Percentiles rank a stretch among this genome's conserved stretches.
Conservation (phyloP, 2,888 invertebrate species). For the Bellardia bayeri region DNA sequence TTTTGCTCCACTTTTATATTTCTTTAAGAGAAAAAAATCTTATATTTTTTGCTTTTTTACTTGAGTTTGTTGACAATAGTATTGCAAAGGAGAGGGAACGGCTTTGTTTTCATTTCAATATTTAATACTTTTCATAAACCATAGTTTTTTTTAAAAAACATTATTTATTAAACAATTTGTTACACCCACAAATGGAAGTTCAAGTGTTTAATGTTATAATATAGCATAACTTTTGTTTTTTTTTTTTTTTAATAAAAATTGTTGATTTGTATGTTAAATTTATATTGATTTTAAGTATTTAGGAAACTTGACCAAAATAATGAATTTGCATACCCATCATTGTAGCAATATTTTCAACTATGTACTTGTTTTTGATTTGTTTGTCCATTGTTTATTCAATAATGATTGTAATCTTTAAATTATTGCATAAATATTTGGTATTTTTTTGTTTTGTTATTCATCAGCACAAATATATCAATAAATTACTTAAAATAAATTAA, state of each 20-base stretch:
- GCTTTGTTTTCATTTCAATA: too few species aligned
- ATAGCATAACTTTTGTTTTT: too few species aligned
- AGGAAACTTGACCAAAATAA: too few species aligned
- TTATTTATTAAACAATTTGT: too few species aligned
- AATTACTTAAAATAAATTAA: not conserved
- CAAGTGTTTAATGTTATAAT: too few species aligned
- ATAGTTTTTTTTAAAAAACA: too few species aligned
- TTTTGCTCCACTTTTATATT: not conserved
- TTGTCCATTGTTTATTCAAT: not conserved
- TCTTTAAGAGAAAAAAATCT: not conserved
- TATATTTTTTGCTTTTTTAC: not conserved
- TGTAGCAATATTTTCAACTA: not conserved
- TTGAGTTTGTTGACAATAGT: not conserved
- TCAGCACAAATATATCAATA: not conserved
- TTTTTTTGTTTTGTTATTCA: conserved; percentile 4
- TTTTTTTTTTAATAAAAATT: too few species aligned
- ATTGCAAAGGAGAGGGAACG: not conserved
- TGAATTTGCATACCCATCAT: not conserved
- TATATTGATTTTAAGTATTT: too few species aligned
- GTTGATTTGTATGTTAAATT: too few species aligned
- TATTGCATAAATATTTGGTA: conserved; percentile 24
- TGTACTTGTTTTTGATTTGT: not conserved
- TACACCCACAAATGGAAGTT: too few species aligned
- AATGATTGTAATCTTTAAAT: conserved; percentile 18
- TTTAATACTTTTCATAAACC: too few species aligned